Percentiles rank a stretch among this genome's conserved stretches.
These are phyloP conservation scores for Bostrychus sinensis DNA, from an alignment of 2,113 vertebrate species.

Conservation along the genomic window DNA sequence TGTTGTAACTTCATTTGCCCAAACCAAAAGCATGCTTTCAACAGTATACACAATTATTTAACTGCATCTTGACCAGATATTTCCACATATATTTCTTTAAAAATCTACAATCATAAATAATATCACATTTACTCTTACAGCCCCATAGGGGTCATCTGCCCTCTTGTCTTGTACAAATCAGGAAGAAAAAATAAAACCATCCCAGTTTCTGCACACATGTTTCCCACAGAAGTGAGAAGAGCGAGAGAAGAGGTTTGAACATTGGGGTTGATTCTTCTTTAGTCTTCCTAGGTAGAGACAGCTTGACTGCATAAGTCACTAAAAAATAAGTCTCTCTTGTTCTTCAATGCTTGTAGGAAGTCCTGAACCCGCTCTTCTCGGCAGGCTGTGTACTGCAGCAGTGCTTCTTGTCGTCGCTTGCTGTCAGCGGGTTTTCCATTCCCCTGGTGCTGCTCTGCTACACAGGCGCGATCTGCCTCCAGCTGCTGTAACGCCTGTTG, in stretches of 20 bases:
- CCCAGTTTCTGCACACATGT: slow-evolving; percentile 19
- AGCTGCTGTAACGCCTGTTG: slow-evolving; percentile 85
- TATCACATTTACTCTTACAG: slow-evolving; percentile 64
- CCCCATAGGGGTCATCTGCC: slow-evolving; percentile 76
- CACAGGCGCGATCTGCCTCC: slow-evolving; percentile 86
- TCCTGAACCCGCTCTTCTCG: slow-evolving; percentile 88
- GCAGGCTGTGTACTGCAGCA: slow-evolving; percentile 81
- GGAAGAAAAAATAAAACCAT: slow-evolving; percentile 54
- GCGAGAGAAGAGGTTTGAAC: slow-evolving; percentile 49
- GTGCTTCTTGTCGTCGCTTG: slow-evolving; percentile 77
- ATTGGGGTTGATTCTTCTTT: slow-evolving; percentile 13
- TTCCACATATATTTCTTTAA: slow-evolving; percentile 47
- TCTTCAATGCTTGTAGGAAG: slow-evolving; percentile 87
- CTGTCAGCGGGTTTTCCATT: slow-evolving; percentile 80
- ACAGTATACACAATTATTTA: slow-evolving; percentile 43
- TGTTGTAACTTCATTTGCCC: slow-evolving; percentile 8
- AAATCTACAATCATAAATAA: slow-evolving; percentile 75
- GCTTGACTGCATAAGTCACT: slow-evolving; percentile 61
- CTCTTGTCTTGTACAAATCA: slow-evolving; percentile 47
- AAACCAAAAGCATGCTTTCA: slow-evolving; percentile 50
- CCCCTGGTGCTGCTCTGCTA: slow-evolving; percentile 78
- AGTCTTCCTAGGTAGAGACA: slow-evolving; percentile 72
- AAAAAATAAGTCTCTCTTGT: slow-evolving; percentile 87
- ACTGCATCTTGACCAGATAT: slow-evolving; percentile 70
- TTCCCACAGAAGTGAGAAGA: slow-evolving; percentile 49